Percentiles rank a stretch among this genome's conserved stretches.
These are phyloP conservation scores for Parazoanthus darwini DNA, from an alignment of 92 coral and sea anemone species.

Conservation along the genomic window DNA sequence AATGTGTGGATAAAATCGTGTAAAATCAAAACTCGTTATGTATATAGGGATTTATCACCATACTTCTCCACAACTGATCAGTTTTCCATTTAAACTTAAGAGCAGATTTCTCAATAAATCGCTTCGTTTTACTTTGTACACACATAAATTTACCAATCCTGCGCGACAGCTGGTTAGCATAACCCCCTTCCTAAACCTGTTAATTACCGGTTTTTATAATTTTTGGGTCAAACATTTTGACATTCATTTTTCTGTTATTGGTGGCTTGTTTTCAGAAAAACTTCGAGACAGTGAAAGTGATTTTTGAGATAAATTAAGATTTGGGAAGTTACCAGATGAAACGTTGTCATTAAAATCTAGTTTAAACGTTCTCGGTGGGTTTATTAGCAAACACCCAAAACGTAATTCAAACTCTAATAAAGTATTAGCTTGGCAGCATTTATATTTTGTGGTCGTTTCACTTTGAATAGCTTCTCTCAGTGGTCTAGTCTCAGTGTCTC, in stretches of 20 bases:
- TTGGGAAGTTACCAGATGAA: neutral
- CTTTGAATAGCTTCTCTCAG: too few species aligned
- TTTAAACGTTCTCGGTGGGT: neutral
- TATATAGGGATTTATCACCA: too few species aligned
- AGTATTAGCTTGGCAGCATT: neutral
- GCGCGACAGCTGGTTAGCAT: neutral
- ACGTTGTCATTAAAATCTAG: neutral
- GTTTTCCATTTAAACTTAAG: too few species aligned
- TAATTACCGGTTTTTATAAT: neutral
- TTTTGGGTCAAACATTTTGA: neutral
- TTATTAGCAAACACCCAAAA: too few species aligned
- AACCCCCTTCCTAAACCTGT: neutral
- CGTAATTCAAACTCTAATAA: too few species aligned
- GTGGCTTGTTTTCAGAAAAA: neutral
- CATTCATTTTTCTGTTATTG: neutral
- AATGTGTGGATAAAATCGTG: too few species aligned
- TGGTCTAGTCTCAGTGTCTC: neutral
- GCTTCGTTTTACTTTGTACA: too few species aligned
- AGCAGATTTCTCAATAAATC: too few species aligned
- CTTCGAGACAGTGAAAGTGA: neutral
- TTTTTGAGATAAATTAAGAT: neutral
- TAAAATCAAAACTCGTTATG: too few species aligned
- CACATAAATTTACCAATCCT: too few species aligned
- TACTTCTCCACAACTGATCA: too few species aligned
- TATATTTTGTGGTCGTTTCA: neutral